phyloP scores from a whole-genome alignment of 2,888 invertebrate genomes.

The Leucoptera coffeella region DNA sequence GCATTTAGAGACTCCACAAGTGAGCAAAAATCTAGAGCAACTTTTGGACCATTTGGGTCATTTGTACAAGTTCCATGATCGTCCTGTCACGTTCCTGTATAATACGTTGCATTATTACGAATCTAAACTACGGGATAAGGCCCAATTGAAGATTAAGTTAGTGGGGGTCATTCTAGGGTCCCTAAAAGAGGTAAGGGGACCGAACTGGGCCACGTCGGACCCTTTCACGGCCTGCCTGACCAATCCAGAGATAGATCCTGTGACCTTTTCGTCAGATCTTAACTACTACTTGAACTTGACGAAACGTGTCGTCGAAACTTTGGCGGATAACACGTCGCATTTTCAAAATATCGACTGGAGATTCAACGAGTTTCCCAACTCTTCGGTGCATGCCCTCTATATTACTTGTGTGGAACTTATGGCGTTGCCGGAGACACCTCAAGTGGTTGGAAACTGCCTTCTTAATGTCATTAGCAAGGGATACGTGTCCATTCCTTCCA shows the following conservation, averaged over 20 bases:
- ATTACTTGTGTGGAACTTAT: slow-evolving; percentile 95
- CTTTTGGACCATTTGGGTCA: slow-evolving; percentile 85
- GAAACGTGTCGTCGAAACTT: slow-evolving; percentile 80
- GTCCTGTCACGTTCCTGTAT: slow-evolving; percentile 92
- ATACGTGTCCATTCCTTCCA: slow-evolving; percentile 71
- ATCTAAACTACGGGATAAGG: slow-evolving; percentile 75
- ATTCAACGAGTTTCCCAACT: slow-evolving; percentile 96
- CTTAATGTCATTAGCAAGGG: slow-evolving; percentile 85
- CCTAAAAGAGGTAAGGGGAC: slow-evolving; percentile 73
- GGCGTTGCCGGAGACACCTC: slow-evolving; percentile 80
- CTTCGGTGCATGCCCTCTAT: slow-evolving; percentile 89
- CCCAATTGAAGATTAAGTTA: slow-evolving; percentile 74
- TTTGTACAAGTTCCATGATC: slow-evolving; percentile 92
- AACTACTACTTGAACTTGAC: slow-evolving; percentile 84
- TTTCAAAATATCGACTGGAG: slow-evolving; percentile 90
- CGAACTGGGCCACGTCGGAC: slow-evolving; percentile 84
- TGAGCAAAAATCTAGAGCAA: slow-evolving; percentile 82
- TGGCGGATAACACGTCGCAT: slow-evolving; percentile 67
- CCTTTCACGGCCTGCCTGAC: slow-evolving; percentile 75
- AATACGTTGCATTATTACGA: slow-evolving; percentile 96
- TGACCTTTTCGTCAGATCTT: slow-evolving; percentile 78
- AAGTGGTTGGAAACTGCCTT: slow-evolving; percentile 72
- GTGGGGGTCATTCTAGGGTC: slow-evolving; percentile 85
- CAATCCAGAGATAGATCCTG: slow-evolving; percentile 52
- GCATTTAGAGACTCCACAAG: slow-evolving; percentile 83